Conservation (phyloP, 2,888 invertebrate genomes). For the Pachymerium ferrugineum region DNA sequence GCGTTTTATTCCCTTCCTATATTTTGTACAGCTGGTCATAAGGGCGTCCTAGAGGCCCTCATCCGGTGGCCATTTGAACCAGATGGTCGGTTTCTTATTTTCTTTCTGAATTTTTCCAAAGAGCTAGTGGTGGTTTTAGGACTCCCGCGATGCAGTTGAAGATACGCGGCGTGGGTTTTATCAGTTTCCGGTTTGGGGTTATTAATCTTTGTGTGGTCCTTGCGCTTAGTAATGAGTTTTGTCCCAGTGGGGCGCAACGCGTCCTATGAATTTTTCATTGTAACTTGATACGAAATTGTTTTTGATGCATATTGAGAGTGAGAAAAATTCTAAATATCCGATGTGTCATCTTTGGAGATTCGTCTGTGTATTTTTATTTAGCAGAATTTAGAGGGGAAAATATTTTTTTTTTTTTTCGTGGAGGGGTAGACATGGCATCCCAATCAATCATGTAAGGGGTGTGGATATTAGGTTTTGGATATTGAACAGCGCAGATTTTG, state of each 20-base stretch:
- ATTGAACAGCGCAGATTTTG: slow-evolving; percentile 21
- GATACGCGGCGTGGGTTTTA: neutral
- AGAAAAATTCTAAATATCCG: too few relatives aligned
- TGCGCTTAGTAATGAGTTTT: slow-evolving; percentile 18
- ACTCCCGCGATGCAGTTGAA: neutral
- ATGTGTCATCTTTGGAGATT: too few relatives aligned
- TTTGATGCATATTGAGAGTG: slow-evolving; percentile 7
- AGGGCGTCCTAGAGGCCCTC: neutral
- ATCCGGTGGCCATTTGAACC: neutral
- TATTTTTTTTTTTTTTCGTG: too few relatives aligned
- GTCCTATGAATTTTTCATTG: slow-evolving; percentile 21
- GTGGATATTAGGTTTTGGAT: slow-evolving; percentile 21
- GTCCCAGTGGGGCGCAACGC: neutral
- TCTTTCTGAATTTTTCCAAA: neutral
- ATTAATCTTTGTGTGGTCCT: neutral
- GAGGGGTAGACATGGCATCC: too few relatives aligned
- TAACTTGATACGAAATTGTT: neutral
- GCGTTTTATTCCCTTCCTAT: neutral
- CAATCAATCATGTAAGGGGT: neutral
- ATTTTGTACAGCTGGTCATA: neutral
- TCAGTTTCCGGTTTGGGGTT: neutral
- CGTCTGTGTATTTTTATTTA: too few relatives aligned
- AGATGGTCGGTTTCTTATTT: neutral
- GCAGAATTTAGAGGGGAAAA: too few relatives aligned
- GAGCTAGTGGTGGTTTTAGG: neutral